A percentile compares a stretch with the other conserved stretches of the same genome.
Conservation (phyloP, 2,113 vertebrate species). For the Octodon degus region DNA sequence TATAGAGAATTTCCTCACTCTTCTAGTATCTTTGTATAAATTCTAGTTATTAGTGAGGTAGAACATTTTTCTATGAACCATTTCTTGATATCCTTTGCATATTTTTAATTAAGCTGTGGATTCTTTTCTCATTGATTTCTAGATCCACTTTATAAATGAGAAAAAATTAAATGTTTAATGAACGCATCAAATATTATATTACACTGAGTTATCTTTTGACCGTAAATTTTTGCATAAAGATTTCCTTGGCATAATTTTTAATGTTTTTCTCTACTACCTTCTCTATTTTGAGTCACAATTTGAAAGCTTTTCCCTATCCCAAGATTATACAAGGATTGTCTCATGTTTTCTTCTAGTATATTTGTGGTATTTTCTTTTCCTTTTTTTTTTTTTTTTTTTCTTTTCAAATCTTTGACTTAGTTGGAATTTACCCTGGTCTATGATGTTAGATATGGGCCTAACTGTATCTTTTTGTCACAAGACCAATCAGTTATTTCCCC, state of each 20-base stretch:
- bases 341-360: conserved; percentile 52
- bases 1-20: background rate
- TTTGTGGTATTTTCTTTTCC: background rate
- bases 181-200: conserved; percentile 32
- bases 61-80: background rate
- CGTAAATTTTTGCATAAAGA: conserved; percentile 42
- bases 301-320: conserved; percentile 7
- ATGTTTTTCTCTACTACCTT: background rate
- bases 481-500: conserved; percentile 40
- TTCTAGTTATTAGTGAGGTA: background rate
- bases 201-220: background rate
- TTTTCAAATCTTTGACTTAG: conserved; percentile 40
- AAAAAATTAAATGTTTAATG: background rate
- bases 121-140: conserved; percentile 23
- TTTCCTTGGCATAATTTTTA: background rate
- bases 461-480: conserved; percentile 53
- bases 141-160: conserved; percentile 5
- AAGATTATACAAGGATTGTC: conserved; percentile 8
- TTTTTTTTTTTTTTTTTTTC: conserved; percentile 14
- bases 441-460: background rate
- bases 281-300: conserved; percentile 48
- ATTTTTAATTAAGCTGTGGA: background rate
- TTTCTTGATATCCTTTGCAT: background rate
- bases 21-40: background rate
- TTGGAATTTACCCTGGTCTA: conserved; percentile 42